These are phyloP conservation scores for Leucoma salicis DNA, from an alignment of 2,888 invertebrate genomes.

Conservation along the genomic window DNA sequence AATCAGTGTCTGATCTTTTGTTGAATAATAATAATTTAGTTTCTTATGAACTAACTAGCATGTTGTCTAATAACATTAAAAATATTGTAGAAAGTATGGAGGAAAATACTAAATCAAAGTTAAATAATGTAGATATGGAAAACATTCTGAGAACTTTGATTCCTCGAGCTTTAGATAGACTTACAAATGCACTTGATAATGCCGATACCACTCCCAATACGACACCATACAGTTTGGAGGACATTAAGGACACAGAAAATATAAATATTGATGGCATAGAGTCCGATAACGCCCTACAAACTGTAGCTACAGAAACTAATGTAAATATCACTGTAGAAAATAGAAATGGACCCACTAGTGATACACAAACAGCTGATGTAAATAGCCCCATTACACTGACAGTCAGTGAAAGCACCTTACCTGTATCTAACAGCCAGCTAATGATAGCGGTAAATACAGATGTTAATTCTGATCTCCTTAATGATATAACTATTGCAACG, in stretches of 20 bases:
- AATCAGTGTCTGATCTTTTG: constrained; percentile 75
- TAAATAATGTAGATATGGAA: constrained; percentile 74
- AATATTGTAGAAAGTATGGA: constrained; percentile 73
- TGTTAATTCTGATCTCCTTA: constrained; percentile 15
- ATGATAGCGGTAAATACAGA: constrained; percentile 33
- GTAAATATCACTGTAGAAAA: constrained; percentile 60
- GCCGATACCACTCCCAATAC: constrained; percentile 62
- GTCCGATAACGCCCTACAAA: constrained; percentile 59
- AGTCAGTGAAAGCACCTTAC: constrained; percentile 36
- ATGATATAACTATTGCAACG: constrained; percentile 19
- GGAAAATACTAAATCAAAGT: constrained; percentile 67
- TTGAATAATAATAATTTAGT: constrained; percentile 73
- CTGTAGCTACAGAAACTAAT: constrained; percentile 45
- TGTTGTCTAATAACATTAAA: constrained; percentile 75
- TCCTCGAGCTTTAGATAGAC: constrained; percentile 70
- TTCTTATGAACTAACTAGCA: constrained; percentile 79
- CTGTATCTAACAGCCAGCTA: constrained; percentile 48
- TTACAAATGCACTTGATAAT: constrained; percentile 55
- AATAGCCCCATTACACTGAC: constrained; percentile 50
- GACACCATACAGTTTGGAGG: constrained; percentile 77
- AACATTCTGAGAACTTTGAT: constrained; percentile 76
- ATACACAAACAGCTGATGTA: constrained; percentile 49
- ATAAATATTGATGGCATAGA: constrained; percentile 47
- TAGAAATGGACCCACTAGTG: constrained; percentile 36
- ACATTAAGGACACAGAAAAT: constrained; percentile 72